A percentile compares a stretch with the other conserved stretches of the same genome.
These are phyloP conservation scores for Psilopsiagon aymara DNA, from an alignment of 2,113 vertebrate genomes.

Conservation along the genomic window DNA sequence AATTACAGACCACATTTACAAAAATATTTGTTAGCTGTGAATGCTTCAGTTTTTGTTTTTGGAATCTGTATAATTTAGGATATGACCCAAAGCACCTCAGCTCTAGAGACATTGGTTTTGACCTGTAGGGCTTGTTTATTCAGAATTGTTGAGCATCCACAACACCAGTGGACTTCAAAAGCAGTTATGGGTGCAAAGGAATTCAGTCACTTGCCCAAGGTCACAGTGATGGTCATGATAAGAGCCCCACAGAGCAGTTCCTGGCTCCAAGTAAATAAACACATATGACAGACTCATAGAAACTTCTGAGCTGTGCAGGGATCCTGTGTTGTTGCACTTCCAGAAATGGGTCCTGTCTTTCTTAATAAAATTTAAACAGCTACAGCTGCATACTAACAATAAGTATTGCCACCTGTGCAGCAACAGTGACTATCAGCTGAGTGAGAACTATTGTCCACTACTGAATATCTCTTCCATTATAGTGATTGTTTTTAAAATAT, in stretches of 20 bases:
- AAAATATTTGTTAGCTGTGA: neutral
- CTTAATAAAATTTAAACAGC: neutral
- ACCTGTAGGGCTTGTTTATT: neutral
- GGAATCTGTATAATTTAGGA: neutral
- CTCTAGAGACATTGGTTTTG: neutral
- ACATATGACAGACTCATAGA: neutral
- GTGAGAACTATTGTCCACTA: neutral
- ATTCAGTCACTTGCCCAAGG: neutral
- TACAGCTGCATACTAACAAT: neutral
- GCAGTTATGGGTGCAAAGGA: neutral
- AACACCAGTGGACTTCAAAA: neutral
- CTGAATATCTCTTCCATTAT: neutral
- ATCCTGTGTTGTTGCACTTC: neutral
- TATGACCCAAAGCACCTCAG: neutral
- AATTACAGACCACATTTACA: neutral
- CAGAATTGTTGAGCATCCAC: neutral
- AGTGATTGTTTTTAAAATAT: neutral
- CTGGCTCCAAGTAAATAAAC: neutral
- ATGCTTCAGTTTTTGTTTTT: neutral
- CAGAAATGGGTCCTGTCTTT: neutral
- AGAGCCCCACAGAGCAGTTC: neutral
- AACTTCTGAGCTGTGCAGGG: neutral
- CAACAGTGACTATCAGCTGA: neutral
- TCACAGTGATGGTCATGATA: neutral
- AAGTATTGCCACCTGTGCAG: neutral